phyloP scores from a whole-genome alignment of 2,113 vertebrate genomes.

The Hippocampus zosterae region DNA sequence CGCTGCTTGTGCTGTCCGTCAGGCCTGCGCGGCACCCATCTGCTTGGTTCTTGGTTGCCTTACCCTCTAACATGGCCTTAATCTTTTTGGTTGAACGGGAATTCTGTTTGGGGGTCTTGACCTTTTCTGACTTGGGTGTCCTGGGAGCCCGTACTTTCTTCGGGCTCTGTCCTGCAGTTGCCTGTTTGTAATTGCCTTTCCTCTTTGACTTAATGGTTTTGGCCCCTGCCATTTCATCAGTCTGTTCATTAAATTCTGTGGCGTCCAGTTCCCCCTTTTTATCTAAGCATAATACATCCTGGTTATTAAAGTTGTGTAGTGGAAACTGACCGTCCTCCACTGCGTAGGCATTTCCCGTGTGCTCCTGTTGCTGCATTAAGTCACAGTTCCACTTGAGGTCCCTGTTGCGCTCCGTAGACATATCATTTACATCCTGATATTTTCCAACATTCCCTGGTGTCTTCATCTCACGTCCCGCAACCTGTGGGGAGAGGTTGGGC shows the following conservation, averaged over 20 bases:
- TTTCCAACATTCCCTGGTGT: conserved; percentile 78
- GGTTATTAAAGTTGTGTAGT: conserved; percentile 90
- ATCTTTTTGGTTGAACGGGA: conserved; percentile 89
- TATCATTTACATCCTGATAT: conserved; percentile 81
- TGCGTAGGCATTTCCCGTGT: conserved; percentile 77
- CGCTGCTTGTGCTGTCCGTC: conserved; percentile 64
- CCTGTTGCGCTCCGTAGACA: conserved; percentile 74
- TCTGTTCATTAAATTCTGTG: conserved; percentile 82
- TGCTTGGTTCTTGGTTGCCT: conserved; percentile 79
- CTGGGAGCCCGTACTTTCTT: conserved; percentile 87
- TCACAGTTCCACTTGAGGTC: conserved; percentile 91
- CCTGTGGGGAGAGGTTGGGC: conserved; percentile 93
- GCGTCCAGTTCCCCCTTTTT: conserved; percentile 77
- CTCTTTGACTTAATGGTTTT: conserved; percentile 91
- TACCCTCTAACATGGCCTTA: conserved; percentile 79
- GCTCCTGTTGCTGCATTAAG: conserved; percentile 80
- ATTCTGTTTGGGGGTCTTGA: conserved; percentile 84
- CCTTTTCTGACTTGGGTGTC: conserved; percentile 88
- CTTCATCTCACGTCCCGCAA: conserved; percentile 84
- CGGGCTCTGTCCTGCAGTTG: conserved; percentile 82
- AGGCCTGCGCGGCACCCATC: conserved; percentile 55
- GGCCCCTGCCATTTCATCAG: conserved; percentile 75
- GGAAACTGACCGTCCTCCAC: conserved; percentile 90
- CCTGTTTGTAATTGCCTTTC: conserved; percentile 85
- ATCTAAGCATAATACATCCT: conserved; percentile 81